Base-by-base conservation (phyloP, 2,888 invertebrate genomes). In the Mimachlamys varia region DNA sequence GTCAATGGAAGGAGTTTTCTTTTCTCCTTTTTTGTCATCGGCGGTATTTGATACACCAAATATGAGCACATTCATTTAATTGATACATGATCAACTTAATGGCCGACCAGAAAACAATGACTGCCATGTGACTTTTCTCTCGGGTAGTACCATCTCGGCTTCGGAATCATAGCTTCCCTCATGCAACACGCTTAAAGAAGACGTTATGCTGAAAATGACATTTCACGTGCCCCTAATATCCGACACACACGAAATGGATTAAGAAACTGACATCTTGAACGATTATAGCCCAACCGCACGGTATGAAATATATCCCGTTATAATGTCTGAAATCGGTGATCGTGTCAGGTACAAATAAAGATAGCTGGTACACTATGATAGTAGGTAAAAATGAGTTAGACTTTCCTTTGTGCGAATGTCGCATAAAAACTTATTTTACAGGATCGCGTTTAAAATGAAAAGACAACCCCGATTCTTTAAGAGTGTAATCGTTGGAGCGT, bases 281-380 rank as follows among this genome's bases (percentile, higher is more conserved):
- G 76, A 76, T 76, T 76, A 76, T 76, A 27, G 76, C 27, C 76
- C 76, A 76, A 76, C 76, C 76, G 76, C 76, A 76, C 76, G 76
- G 5, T 15, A 76, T 76, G 76, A 76, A 76, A 76, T 76, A 12
- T 76, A 33, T 76, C 76, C 76, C 76, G 76, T 76, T 76, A 76
- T 76, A 76, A 76, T 33, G 33, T 22, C 58, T 58, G 19, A 58
- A 58, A 58, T 58, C n/a, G 10, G n/a, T 10, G 33, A 27, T 76
- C 76, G 76, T 76, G 76, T 33, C 76, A 76, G 76, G 76, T 17
- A 76, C 76, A 76, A 76, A 76, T 76, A 76, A 76, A 27, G 76
- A 76, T 76, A 76, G 15, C 33, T 27, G 4, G 10, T 76, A 76
- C 7, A 76, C 76, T 33, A 76, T 33, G 76, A 76, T 76, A 76